phyloP scores from a whole-genome alignment of 1,140 invertebrate species.

The Zaprionus inermis region DNA sequence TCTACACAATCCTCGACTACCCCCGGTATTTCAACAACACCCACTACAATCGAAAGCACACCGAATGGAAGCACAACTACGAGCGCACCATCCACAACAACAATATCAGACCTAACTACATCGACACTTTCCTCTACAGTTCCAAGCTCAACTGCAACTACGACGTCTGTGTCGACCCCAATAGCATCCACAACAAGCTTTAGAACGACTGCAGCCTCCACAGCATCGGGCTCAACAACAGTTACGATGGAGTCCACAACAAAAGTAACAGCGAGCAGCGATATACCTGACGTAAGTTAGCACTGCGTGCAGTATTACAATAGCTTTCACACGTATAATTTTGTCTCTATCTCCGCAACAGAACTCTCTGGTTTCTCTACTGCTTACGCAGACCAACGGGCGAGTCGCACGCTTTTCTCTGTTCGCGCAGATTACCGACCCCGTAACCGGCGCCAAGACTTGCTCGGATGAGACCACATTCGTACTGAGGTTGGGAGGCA shows the following conservation, averaged over 20 bases:
- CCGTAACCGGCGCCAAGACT: constrained; percentile 12
- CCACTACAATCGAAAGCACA: background rate
- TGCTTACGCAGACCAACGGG: constrained; percentile 9
- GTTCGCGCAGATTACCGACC: constrained; percentile 9
- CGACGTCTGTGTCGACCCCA: background rate
- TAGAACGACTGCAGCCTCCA: background rate
- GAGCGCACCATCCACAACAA: background rate
- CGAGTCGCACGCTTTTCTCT: constrained; percentile 2
- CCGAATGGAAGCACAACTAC: background rate
- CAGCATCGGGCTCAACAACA: too few relatives aligned
- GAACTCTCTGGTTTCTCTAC: constrained; percentile 23
- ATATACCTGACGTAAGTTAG: background rate
- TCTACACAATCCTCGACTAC: background rate
- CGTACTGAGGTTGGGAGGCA: background rate
- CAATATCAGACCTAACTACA: constrained; percentile 1
- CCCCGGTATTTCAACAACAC: background rate
- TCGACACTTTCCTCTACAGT: background rate
- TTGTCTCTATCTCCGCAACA: background rate
- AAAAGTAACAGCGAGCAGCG: background rate
- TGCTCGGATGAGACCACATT: constrained; percentile 15
- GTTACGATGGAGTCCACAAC: constrained; percentile 2
- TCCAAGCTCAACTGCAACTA: background rate
- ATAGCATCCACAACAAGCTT: constrained; percentile 3
- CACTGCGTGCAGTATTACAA: constrained; percentile 8
- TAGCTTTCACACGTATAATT: constrained; percentile 1